Conservation (phyloP, 2,113 vertebrate genomes). For the Ageneiosus marmoratus region DNA sequence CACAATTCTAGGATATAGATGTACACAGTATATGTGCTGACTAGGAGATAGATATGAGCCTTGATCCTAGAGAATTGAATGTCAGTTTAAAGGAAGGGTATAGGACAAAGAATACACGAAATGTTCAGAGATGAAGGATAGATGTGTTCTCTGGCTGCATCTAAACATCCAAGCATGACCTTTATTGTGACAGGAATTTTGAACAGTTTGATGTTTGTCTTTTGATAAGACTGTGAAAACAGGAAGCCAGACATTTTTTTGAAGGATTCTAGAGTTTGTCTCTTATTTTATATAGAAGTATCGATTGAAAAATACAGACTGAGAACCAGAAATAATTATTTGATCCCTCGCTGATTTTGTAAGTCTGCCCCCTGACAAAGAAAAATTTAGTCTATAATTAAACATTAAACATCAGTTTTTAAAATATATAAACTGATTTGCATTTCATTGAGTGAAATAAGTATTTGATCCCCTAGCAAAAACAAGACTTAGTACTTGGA, state of each 20-base stretch:
- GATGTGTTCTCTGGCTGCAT: conserved; percentile 61
- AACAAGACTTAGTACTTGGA: no score
- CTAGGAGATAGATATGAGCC: conserved; percentile 21
- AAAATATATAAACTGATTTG: no score
- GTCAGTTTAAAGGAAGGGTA: conserved; percentile 50
- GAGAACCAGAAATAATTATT: no score
- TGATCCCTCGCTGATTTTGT: no score
- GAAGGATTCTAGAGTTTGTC: neutral
- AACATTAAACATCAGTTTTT: no score
- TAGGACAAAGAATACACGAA: conserved; percentile 59
- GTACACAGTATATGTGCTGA: neutral
- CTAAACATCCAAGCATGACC: conserved; percentile 69
- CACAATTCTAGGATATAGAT: conserved; percentile 3
- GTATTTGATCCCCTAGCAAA: no score
- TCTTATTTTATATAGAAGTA: neutral
- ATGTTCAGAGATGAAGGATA: conserved; percentile 57
- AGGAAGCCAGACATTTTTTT: conserved; percentile 7
- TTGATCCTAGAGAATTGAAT: conserved; percentile 51
- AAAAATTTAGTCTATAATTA: no score
- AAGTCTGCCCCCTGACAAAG: no score
- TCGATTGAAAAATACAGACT: no score
- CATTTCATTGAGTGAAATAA: no score
- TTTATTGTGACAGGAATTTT: conserved; percentile 68
- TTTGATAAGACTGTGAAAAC: conserved; percentile 17
- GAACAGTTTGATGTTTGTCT: conserved; percentile 45